Conservation (phyloP, 2,113 vertebrate genomes). For the Pollimyrus isidori region DNA sequence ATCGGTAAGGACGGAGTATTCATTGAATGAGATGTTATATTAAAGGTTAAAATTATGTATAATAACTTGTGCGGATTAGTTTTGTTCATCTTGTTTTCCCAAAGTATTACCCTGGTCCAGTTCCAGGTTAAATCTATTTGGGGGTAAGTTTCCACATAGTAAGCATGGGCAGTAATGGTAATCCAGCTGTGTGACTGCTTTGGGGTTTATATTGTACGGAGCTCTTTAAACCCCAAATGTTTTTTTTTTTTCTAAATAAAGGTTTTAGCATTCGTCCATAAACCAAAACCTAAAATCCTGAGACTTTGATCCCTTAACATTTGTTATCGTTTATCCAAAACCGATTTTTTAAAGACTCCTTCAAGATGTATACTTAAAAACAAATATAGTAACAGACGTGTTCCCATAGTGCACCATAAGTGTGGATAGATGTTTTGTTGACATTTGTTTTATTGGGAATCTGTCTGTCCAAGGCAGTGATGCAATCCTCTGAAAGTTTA, state of each 20-base stretch:
- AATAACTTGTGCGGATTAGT: not conserved
- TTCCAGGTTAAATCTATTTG: slow-evolving; percentile 36
- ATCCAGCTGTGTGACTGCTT: slow-evolving; percentile 2
- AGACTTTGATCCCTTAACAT: not conserved
- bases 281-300: not conserved
- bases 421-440: not conserved
- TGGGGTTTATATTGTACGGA: not conserved
- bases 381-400: not conserved
- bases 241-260: not conserved
- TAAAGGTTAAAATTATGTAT: not conserved
- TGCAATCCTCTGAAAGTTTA: not conserved
- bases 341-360: not conserved
- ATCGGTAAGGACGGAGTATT: not conserved
- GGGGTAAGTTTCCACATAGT: slow-evolving; percentile 48
- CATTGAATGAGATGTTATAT: not conserved
- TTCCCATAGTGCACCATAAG: not conserved
- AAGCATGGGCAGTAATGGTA: slow-evolving; percentile 32
- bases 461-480: not conserved
- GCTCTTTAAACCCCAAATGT: slow-evolving; percentile 2
- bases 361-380: not conserved
- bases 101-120: not conserved
- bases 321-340: not conserved
- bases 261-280: not conserved
- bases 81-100: not conserved
- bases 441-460: not conserved